Base-by-base conservation (phyloP, 2,888 invertebrate genomes). In the Oscheius sp. region DNA sequence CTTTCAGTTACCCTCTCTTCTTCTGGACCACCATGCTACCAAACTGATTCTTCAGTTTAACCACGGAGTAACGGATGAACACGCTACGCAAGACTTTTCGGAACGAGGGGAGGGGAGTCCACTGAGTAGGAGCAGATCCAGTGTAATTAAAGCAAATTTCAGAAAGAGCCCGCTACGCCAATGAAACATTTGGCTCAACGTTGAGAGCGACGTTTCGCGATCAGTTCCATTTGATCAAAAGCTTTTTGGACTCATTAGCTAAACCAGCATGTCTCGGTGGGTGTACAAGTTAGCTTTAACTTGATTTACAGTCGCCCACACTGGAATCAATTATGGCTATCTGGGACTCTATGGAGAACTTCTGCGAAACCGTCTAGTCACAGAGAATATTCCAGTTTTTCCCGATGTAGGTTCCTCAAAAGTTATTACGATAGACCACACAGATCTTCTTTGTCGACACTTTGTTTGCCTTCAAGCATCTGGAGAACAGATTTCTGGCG, bases 261-360 rank as follows among this genome's bases (percentile, higher is more conserved):
- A 83, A 82, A 68, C 86, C 86, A 7, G 82, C 75, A 4, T 70
- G 73, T 29, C 33, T 79, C 9, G 63, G 79, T 79, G 4, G 66
- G n/a, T 53, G n/a, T 13, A 4, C 4, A 4, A 4, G 11, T 53
- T 11, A 11, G 29, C 0, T 21, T 3, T 4, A 53, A 29, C 2
- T 1, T 60, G 7, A 9, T 21, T 57, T 79, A 63, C 78, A 80
- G 82, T 84, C 2, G 82, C 79, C 2, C 84, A 84, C 71, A 80
- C 81, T 57, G 78, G 78, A 2, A 70, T 85, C 5, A 47, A 72
- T 7, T 87, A 83, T 66, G 87, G 87, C 59, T 79, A 81, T 55
- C 79, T 85, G 0, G 75, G 87, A 13, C 75, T 87, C 7, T 79
- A 81, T 58, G 80, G 77, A 4, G 86, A 87, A 68, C 42, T 10